phyloP scores from a whole-genome alignment of 2,113 vertebrate genomes.

The Hassar affinis region DNA sequence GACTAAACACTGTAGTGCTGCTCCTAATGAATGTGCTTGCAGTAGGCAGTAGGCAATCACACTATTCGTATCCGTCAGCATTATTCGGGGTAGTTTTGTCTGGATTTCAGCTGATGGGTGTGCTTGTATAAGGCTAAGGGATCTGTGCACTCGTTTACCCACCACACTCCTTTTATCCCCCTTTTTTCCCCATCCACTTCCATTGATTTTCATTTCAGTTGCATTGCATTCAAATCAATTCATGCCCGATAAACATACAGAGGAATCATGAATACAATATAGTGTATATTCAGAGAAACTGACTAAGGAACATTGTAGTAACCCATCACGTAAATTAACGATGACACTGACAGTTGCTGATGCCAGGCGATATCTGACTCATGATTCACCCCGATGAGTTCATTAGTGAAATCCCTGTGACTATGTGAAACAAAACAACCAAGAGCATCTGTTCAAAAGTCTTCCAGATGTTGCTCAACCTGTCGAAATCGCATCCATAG shows the following conservation, averaged over 20 bases:
- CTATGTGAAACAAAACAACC: not conserved
- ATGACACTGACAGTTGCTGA: not conserved
- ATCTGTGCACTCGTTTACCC: no score
- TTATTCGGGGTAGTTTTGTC: no score
- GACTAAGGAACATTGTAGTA: not conserved
- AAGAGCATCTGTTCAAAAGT: not conserved
- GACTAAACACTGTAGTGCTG: not conserved
- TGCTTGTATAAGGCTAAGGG: no score
- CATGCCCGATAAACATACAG: not conserved
- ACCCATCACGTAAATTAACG: not conserved
- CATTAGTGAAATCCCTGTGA: not conserved
- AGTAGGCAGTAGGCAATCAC: no score
- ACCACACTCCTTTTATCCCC: no score
- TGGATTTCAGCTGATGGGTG: no score
- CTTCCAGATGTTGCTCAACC: not conserved
- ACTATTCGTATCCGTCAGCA: no score
- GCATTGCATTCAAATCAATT: not conserved
- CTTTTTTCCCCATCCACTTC: no score
- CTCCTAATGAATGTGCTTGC: no score
- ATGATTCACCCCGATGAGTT: not conserved
- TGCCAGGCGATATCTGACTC: not conserved
- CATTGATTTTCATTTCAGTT: no score
- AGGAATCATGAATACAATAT: not conserved
- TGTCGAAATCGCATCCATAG: not conserved
- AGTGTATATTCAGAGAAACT: not conserved